Evolutionary conservation across 2,888 invertebrate genomes (phyloP), one percentile per base, ranked within the genome.

Genomic region (Amphimallon solstitiale): DNA sequence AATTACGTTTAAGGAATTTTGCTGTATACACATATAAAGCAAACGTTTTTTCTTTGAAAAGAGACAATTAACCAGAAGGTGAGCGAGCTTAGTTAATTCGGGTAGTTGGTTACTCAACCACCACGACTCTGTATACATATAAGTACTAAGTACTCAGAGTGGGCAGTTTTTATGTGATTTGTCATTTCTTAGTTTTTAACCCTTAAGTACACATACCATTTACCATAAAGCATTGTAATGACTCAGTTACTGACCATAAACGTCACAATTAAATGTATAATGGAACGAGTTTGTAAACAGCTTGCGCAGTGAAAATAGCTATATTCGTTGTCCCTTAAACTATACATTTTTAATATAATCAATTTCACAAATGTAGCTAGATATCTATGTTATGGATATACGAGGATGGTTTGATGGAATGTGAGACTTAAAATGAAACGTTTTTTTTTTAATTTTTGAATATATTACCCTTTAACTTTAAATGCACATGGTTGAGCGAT

Each of bases 11-110:
- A 54, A 54, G 29, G 21, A 21, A 40, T 54, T 54, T 54, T 19
- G 38, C 40, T 54, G 38, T n/a, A 35, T 54, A 40, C 38, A 54
- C 21, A 54, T 14, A 40, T 40, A 38, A 40, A 38, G 54, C 38
- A 54, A 38, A 21, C 49, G 49, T 54, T 38, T 54, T 54, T n/a
- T 54, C 54, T 40, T 54, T 54, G 54, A 38, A 54, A 23, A 12
- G 40, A 21, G 12, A 40, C 54, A 21, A 54, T 54, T 54, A 54
- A 54, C 38, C 12, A 19, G 54, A 54, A 54, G 54, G 54, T 54
- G 38, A 54, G 21, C 40, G 21, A 12, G 54, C 54, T 40, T 14
- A 54, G 38, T 54, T 40, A 54, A 40, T 54, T 54, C 38, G 54
- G 54, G 54, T 40, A 54, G 37, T 52, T 52, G 37, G 29, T 34